phyloP scores from a whole-genome alignment of 2,113 vertebrate species.

The Takifugu bimaculatus region DNA sequence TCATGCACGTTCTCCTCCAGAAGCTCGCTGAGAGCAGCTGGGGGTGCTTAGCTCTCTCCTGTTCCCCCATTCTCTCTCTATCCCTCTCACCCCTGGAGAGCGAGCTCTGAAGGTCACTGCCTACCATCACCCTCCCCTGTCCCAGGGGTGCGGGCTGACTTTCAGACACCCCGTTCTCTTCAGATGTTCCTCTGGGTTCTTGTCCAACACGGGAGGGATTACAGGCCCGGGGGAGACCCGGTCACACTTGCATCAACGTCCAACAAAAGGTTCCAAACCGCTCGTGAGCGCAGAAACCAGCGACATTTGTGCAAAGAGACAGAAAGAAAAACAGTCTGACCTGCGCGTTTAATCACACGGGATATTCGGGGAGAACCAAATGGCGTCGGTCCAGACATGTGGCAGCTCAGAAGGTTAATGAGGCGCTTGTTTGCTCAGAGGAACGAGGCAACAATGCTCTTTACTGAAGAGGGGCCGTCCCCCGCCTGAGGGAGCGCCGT shows the following conservation, averaged over 20 bases:
- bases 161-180: slow-evolving; percentile 28
- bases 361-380: slow-evolving; percentile 16
- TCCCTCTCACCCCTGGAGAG: slow-evolving; percentile 23
- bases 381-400: slow-evolving; percentile 31
- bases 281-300: no score
- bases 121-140: slow-evolving; percentile 27
- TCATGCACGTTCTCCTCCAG: not conserved
- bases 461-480: slow-evolving; percentile 56
- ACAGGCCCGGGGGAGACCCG: not conserved
- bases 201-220: slow-evolving; percentile 34
- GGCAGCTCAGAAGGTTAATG: slow-evolving; percentile 71
- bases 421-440: slow-evolving; percentile 49
- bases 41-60: not conserved
- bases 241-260: no score
- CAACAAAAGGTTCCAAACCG: no score
- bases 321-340: no score
- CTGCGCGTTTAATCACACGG: slow-evolving; percentile 5
- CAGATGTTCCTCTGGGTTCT: not conserved
- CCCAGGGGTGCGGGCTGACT: slow-evolving; percentile 48
- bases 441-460: slow-evolving; percentile 55
- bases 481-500: slow-evolving; percentile 43
- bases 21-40: not conserved
- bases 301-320: no score
- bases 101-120: slow-evolving; percentile 52
- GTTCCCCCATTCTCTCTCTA: not conserved